Percentiles rank a stretch among this genome's conserved stretches.
Conservation (phyloP, 2,113 vertebrate genomes). For the Erpornis zantholeuca region DNA sequence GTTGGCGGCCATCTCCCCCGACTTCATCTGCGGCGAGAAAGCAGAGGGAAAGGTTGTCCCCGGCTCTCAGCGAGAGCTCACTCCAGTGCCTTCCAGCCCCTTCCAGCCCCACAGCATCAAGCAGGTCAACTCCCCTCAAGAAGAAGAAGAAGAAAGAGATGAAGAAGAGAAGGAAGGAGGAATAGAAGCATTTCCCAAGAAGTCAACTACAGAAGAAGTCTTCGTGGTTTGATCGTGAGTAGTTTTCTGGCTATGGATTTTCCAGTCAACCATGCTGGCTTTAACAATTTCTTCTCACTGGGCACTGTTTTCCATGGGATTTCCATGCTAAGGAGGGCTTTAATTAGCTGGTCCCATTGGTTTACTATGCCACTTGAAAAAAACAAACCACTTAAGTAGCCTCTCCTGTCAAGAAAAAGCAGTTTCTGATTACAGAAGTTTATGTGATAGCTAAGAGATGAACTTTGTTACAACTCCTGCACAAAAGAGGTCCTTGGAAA, state of each 20-base stretch:
- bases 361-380: not conserved
- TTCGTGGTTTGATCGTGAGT: not conserved
- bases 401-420: not conserved
- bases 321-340: not conserved
- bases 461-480: not conserved
- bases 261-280: not conserved
- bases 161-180: not conserved
- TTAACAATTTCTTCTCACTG: not conserved
- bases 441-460: not conserved
- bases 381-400: not conserved
- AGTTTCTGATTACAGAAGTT: not conserved
- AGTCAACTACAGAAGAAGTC: not conserved
- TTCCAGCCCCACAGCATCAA: no score
- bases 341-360: not conserved
- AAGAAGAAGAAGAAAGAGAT: not conserved
- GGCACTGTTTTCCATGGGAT: not conserved
- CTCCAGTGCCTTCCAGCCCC: not conserved
- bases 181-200: not conserved
- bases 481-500: not conserved
- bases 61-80: not conserved
- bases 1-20: constrained; percentile 92
- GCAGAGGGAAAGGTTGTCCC: not conserved
- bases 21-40: constrained; percentile 77
- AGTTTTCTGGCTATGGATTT: not conserved
- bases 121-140: not conserved